These are phyloP conservation scores for Xenopus petersii DNA, from an alignment of 2,797 vertebrate species.

Conservation along the genomic window DNA sequence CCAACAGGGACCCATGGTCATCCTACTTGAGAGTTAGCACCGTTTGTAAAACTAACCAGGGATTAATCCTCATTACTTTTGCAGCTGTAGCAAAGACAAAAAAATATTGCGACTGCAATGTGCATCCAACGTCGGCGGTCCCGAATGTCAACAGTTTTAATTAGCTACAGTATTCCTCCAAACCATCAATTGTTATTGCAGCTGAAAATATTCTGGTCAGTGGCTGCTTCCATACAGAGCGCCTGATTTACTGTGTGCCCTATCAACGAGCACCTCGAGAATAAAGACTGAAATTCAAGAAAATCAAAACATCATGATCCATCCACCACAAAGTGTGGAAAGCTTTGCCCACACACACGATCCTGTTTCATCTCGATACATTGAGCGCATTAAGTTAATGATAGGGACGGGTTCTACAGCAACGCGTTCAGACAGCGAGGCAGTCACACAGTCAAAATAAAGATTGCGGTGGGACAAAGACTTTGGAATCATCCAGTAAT, in stretches of 20 bases:
- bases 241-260: slow-evolving; percentile 24
- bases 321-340: slow-evolving; percentile 44
- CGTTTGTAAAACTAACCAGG: too few species aligned
- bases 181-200: slow-evolving; percentile 29
- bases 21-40: too few species aligned
- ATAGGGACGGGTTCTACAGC: slow-evolving; percentile 33
- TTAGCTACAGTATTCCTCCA: slow-evolving; percentile 33
- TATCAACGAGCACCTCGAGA: slow-evolving; percentile 35
- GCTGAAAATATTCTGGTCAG: slow-evolving; percentile 7
- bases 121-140: too few species aligned
- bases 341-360: slow-evolving; percentile 38
- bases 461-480: slow-evolving; percentile 44
- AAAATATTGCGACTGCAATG: too few species aligned
- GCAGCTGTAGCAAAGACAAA: too few species aligned
- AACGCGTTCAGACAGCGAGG: slow-evolving; percentile 21
- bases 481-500: slow-evolving; percentile 20
- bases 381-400: slow-evolving; percentile 41
- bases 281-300: slow-evolving; percentile 34
- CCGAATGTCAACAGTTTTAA: slow-evolving; percentile 5
- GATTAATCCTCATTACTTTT: too few species aligned
- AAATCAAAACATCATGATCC: slow-evolving; percentile 39
- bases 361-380: slow-evolving; percentile 33
- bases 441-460: slow-evolving; percentile 40
- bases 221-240: slow-evolving; percentile 21
- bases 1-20: too few species aligned